Evolutionary conservation across 2,888 invertebrate species (phyloP).

Genomic region (Drosophila pseudotalamancana): DNA sequence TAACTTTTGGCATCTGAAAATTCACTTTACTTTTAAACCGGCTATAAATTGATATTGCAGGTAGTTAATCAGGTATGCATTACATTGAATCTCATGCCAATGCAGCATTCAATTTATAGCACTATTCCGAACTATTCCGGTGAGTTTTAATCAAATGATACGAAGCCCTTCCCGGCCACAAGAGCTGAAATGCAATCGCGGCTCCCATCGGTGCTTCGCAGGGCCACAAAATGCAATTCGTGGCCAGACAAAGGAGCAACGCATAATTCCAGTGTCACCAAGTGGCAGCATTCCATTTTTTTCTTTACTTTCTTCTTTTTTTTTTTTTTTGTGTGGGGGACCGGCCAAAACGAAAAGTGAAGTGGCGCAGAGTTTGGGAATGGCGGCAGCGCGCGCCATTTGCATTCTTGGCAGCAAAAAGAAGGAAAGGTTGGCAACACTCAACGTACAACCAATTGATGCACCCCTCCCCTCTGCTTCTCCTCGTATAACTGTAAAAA

Average conservation of each 20-base stretch:
- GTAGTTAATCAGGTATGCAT: conserved; percentile 5
- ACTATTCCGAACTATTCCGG: too few relatives aligned
- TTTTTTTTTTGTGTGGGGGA: neutral
- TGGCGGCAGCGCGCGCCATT: conserved; percentile 64
- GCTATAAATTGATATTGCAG: conserved; percentile 7
- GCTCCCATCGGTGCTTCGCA: conserved; percentile 1
- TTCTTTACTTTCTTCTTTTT: neutral
- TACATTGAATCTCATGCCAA: neutral
- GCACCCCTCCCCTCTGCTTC: neutral
- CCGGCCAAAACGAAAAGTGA: conserved; percentile 7
- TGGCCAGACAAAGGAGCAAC: conserved; percentile 33
- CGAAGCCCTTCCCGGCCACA: conserved; percentile 4
- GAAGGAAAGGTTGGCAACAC: conserved; percentile 54
- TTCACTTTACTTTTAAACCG: too few relatives aligned
- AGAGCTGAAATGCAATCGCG: conserved; percentile 2
- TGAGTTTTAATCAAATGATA: conserved; percentile 35
- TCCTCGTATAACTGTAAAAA: too few relatives aligned
- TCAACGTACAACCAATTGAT: conserved; percentile 28
- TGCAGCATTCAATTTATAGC: conserved; percentile 19
- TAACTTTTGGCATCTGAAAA: neutral
- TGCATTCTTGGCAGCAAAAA: conserved; percentile 67
- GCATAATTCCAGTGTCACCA: conserved; percentile 54
- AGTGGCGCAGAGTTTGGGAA: conserved; percentile 38
- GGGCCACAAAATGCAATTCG: conserved; percentile 21
- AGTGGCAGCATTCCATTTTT: conserved; percentile 60